Percentiles rank a stretch among this genome's conserved stretches.
Evolutionary conservation across 2,888 invertebrate genomes (phyloP).

Genomic region (Diogma glabrata): DNA sequence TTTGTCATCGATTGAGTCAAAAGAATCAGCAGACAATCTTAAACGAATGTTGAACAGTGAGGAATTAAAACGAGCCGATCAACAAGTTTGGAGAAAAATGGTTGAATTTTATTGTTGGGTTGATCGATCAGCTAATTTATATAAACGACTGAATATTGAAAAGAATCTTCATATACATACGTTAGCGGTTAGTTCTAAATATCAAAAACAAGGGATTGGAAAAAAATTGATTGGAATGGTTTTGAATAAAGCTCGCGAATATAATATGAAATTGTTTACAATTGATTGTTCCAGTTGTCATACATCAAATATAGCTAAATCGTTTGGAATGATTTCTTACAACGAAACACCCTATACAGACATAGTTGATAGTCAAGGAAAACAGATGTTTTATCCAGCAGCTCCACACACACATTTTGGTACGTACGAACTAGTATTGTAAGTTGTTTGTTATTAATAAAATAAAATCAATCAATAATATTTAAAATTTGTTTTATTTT

Average conservation of each 20-base stretch:
- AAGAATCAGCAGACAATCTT: neutral
- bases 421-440: neutral
- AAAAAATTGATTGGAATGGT: neutral
- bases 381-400: neutral
- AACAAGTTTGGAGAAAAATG: constrained; percentile 4
- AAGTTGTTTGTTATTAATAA: too few species aligned
- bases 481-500: too few species aligned
- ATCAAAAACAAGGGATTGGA: neutral
- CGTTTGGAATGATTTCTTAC: neutral
- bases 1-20: too few species aligned
- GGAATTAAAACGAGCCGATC: neutral
- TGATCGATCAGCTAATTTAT: neutral
- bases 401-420: neutral
- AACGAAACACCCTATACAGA: neutral
- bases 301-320: neutral
- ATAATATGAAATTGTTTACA: neutral
- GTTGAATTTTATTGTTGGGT: constrained; percentile 3
- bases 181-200: neutral
- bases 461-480: too few species aligned
- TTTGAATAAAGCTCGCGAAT: neutral
- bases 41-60: neutral
- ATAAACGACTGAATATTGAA: neutral
- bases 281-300: constrained; percentile 1
- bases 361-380: neutral
- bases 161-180: constrained; percentile 1